Conservation (phyloP, 2,113 vertebrate genomes). For the Gnathonemus longibarbis region DNA sequence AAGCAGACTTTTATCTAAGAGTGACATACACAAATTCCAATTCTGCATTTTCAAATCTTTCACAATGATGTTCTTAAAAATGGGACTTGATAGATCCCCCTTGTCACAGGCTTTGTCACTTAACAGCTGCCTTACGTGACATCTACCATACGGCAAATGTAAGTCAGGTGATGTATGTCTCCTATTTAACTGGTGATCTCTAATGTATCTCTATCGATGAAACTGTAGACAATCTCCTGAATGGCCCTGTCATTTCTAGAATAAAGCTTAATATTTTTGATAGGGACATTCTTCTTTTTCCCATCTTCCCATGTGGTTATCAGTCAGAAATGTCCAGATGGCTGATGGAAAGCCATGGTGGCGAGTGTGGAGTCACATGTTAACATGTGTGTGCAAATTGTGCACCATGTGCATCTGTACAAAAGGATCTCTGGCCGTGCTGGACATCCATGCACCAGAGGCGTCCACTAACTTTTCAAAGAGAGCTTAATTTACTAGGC, state of each 20-base stretch:
- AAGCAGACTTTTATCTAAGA: not conserved
- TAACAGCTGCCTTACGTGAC: not conserved
- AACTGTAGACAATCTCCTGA: not conserved
- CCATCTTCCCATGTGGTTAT: not conserved
- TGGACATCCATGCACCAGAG: not conserved
- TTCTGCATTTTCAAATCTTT: not conserved
- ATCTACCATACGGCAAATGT: not conserved
- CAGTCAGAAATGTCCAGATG: not conserved
- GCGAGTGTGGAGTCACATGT: not conserved
- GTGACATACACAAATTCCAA: conserved; percentile 6
- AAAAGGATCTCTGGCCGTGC: not conserved
- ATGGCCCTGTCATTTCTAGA: not conserved
- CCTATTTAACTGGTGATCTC: not conserved
- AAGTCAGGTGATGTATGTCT: not conserved
- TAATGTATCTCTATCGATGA: not conserved
- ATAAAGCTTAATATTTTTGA: not conserved
- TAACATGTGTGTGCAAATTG: not conserved
- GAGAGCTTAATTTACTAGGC: not conserved
- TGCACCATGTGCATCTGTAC: not conserved
- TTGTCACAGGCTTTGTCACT: not conserved
- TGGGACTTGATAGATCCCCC: not conserved
- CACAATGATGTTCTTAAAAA: not conserved
- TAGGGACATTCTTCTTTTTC: not conserved
- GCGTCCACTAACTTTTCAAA: not conserved
- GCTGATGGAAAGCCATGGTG: too few relatives aligned